Percentiles rank a stretch among this genome's conserved stretches.
Evolutionary conservation across 2,113 vertebrate species (phyloP).

Genomic region (Ceyx cyanopectus): DNA sequence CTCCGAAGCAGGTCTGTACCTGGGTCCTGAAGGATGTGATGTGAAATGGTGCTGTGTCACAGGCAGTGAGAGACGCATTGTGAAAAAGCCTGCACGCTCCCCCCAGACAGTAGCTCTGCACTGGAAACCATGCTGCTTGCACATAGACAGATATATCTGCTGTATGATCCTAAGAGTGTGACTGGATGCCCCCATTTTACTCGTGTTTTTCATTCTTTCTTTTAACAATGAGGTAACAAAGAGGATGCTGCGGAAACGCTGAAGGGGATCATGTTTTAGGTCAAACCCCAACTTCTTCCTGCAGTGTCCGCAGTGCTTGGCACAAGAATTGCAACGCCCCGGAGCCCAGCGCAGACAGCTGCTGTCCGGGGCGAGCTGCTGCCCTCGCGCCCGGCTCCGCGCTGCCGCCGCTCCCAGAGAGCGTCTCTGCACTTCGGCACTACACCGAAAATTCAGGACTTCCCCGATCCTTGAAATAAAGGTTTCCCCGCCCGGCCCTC

Average conservation of each 20-base stretch:
- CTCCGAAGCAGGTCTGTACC: neutral
- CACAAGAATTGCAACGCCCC: accelerated
- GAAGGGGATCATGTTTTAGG: neutral
- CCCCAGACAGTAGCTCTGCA: neutral
- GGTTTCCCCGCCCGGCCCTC: accelerated
- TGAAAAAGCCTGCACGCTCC: accelerated
- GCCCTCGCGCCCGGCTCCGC: too few species aligned
- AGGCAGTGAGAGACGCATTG: neutral
- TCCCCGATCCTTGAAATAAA: accelerated
- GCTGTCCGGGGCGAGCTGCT: too few species aligned
- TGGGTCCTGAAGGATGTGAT: neutral
- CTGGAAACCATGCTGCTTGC: neutral
- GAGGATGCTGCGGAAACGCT: neutral
- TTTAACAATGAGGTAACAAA: neutral
- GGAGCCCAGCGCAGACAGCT: accelerated
- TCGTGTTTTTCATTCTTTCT: neutral
- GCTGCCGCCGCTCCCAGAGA: accelerated
- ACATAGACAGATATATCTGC: neutral
- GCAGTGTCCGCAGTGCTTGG: accelerated
- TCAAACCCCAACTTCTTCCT: neutral
- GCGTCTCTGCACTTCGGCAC: accelerated
- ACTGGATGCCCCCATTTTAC: neutral
- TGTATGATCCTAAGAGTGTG: neutral
- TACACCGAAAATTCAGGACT: accelerated
- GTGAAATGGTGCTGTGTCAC: neutral